Evolutionary conservation across 2,888 invertebrate genomes (phyloP).

Genomic region (Coelinius sp.): DNA sequence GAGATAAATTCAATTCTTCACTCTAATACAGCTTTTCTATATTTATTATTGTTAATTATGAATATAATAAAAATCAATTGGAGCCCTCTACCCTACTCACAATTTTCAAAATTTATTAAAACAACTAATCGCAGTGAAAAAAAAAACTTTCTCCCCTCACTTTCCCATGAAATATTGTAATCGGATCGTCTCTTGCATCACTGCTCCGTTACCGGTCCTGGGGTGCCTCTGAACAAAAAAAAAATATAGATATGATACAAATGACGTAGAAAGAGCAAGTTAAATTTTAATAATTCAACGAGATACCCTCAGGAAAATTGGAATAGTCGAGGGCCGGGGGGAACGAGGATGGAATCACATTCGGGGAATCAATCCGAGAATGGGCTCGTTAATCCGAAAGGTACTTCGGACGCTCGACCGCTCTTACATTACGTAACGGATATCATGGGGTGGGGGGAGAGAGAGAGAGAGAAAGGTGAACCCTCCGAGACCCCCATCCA

Average conservation of each 20-base stretch:
- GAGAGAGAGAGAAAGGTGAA: slow-evolving; percentile 55
- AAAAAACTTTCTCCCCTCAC: slow-evolving; percentile 54
- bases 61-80: neutral
- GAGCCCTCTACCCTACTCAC: neutral
- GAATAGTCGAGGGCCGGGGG: neutral
- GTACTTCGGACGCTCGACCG: slow-evolving; percentile 46
- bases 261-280: neutral
- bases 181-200: slow-evolving; percentile 57
- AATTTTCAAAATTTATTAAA: neutral
- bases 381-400: slow-evolving; percentile 70
- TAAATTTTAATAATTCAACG: slow-evolving; percentile 51
- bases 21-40: too few species aligned
- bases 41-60: neutral
- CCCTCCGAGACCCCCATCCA: neutral
- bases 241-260: neutral
- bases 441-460: slow-evolving; percentile 30
- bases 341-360: slow-evolving; percentile 51
- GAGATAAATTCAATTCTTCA: too few species aligned
- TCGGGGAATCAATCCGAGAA: slow-evolving; percentile 69
- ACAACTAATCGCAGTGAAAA: neutral
- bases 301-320: neutral
- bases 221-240: neutral
- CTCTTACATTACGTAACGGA: slow-evolving; percentile 43
- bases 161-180: slow-evolving; percentile 69
- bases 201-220: slow-evolving; percentile 33